Percentiles rank a stretch among this genome's conserved stretches.
Conservation (phyloP, 1,140 invertebrate genomes). For the Charaxes varanes region DNA sequence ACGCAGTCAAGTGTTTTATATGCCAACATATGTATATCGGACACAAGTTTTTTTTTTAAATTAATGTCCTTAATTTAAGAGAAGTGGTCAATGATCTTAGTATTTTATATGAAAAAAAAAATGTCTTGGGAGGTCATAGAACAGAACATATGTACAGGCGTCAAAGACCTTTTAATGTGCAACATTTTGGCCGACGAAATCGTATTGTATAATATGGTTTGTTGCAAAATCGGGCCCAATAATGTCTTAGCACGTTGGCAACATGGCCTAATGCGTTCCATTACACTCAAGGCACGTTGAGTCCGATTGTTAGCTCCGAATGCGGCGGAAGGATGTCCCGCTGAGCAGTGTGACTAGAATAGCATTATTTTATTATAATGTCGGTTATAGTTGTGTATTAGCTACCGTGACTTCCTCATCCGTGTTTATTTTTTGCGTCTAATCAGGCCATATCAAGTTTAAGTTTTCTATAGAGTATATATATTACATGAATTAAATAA, state of each 20-base stretch:
- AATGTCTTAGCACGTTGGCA: conserved; percentile 5
- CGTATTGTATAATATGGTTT: neutral
- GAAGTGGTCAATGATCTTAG: too few species aligned
- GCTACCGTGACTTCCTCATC: conserved; percentile 21
- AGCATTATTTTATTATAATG: conserved; percentile 13
- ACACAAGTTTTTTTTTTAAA: too few species aligned
- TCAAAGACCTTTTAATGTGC: neutral
- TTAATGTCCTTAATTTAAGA: too few species aligned
- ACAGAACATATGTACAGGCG: too few species aligned
- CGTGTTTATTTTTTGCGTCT: conserved; percentile 8
- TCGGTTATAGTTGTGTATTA: conserved; percentile 13
- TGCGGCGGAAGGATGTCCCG: conserved; percentile 45
- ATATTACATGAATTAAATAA: neutral
- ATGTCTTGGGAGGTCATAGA: too few species aligned
- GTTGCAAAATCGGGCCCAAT: conserved; percentile 11
- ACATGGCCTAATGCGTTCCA: conserved; percentile 11
- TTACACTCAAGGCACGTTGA: conserved; percentile 35
- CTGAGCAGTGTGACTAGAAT: conserved; percentile 18
- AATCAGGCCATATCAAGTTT: neutral
- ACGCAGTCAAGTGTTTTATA: too few species aligned
- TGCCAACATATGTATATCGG: too few species aligned
- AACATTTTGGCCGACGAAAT: conserved; percentile 1
- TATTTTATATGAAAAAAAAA: too few species aligned
- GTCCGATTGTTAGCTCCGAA: conserved; percentile 35
- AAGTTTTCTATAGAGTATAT: neutral